Evolutionary conservation across 2,113 vertebrate species (phyloP).

Genomic region (Taxidea taxus): DNA sequence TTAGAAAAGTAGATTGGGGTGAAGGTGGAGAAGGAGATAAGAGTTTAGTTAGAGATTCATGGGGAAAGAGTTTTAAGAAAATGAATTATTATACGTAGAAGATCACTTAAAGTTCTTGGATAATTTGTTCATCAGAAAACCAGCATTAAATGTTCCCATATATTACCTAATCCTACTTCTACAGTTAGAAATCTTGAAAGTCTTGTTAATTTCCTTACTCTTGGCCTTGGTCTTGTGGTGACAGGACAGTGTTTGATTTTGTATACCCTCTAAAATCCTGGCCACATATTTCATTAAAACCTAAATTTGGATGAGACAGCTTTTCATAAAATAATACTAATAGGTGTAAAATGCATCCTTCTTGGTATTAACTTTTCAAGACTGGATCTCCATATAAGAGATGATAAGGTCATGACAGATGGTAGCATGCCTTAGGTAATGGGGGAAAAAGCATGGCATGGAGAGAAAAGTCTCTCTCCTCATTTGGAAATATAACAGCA

Average conservation of each 20-base stretch:
- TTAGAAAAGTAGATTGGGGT: neutral
- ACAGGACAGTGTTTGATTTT: neutral
- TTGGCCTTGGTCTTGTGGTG: neutral
- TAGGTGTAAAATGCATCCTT: neutral
- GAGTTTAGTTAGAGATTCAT: neutral
- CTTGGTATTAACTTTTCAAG: neutral
- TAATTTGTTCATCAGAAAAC: neutral
- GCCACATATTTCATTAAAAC: neutral
- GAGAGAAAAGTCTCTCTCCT: neutral
- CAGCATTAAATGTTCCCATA: neutral
- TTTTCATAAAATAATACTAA: neutral
- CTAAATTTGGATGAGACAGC: neutral
- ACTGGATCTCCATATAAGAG: neutral
- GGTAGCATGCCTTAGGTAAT: neutral
- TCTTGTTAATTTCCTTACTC: neutral
- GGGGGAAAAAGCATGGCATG: neutral
- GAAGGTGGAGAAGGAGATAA: neutral
- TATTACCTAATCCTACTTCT: neutral
- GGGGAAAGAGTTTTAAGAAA: neutral
- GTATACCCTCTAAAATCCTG: neutral
- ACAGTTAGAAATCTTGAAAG: neutral
- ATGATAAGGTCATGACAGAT: neutral
- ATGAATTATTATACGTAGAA: neutral
- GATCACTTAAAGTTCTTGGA: neutral
- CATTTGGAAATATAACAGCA: neutral